phyloP scores from a whole-genome alignment of 2,797 vertebrate species.

The Falco biarmicus region DNA sequence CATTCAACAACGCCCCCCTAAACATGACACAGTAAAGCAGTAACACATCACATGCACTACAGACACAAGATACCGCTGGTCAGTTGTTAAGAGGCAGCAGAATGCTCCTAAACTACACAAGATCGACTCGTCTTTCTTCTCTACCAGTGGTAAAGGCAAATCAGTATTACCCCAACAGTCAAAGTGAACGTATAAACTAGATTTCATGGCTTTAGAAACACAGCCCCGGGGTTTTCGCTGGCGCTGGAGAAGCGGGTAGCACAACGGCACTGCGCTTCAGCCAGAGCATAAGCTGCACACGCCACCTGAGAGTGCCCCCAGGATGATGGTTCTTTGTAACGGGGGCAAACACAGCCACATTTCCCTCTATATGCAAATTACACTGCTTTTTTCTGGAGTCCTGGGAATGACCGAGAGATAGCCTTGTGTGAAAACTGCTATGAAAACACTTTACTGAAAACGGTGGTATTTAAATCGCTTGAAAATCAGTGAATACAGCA shows the following conservation, averaged over 20 bases:
- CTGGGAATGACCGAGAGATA: not conserved
- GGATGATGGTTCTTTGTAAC: not conserved
- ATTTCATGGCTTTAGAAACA: not conserved
- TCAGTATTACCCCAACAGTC: not conserved
- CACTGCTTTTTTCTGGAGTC: not conserved
- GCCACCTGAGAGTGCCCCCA: not conserved
- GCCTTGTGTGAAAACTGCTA: not conserved
- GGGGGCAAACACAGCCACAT: not conserved
- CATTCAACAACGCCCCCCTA: not conserved
- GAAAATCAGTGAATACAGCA: not conserved
- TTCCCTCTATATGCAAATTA: not conserved
- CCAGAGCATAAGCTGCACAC: not conserved
- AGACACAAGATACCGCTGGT: not conserved
- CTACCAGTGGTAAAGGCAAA: not conserved
- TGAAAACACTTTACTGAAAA: not conserved
- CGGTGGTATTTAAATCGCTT: not conserved
- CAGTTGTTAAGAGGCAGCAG: not conserved
- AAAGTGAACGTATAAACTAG: not conserved
- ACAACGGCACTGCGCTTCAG: not conserved
- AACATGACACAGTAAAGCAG: not conserved
- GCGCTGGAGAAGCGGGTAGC: not conserved
- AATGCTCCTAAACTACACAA: fast-evolving
- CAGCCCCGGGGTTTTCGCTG: not conserved
- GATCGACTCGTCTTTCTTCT: not conserved
- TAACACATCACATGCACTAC: not conserved